Conservation (phyloP, 2,888 invertebrate species). For the Periphyllus acericola region DNA sequence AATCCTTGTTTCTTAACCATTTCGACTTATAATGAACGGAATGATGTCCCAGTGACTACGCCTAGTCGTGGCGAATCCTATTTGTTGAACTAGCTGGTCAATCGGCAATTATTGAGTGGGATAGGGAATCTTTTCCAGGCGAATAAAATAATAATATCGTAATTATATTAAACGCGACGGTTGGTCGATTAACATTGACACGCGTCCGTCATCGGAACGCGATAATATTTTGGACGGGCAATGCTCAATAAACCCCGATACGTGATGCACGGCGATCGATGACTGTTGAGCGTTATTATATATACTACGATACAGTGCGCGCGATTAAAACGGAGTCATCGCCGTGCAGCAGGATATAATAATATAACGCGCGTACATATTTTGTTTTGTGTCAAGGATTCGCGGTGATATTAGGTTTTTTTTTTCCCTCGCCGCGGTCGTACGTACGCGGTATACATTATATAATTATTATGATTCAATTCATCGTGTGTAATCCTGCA, state of each 20-base stretch:
- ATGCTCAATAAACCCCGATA: not conserved
- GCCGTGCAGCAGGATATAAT: slow-evolving; percentile 4
- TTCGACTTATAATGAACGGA: too few relatives aligned
- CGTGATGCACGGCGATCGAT: not conserved
- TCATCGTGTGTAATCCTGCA: slow-evolving; percentile 14
- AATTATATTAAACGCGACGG: too few relatives aligned
- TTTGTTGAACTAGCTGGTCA: too few relatives aligned
- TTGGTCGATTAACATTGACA: too few relatives aligned
- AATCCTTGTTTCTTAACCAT: too few relatives aligned
- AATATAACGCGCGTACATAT: not conserved
- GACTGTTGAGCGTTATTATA: too few relatives aligned
- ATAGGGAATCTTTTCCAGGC: too few relatives aligned
- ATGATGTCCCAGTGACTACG: too few relatives aligned
- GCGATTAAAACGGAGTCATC: not conserved
- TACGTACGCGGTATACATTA: not conserved
- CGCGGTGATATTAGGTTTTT: slow-evolving; percentile 7
- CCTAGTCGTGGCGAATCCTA: too few relatives aligned
- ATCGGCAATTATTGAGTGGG: not conserved
- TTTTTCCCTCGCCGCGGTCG: not conserved
- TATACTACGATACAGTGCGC: too few relatives aligned
- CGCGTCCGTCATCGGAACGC: not conserved
- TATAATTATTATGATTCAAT: not conserved
- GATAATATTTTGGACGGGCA: not conserved
- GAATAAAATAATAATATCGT: too few relatives aligned
- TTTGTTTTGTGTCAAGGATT: slow-evolving; percentile 40